These are phyloP conservation scores for Lamprotornis superbus DNA, from an alignment of 2,113 vertebrate species.

Conservation along the genomic window DNA sequence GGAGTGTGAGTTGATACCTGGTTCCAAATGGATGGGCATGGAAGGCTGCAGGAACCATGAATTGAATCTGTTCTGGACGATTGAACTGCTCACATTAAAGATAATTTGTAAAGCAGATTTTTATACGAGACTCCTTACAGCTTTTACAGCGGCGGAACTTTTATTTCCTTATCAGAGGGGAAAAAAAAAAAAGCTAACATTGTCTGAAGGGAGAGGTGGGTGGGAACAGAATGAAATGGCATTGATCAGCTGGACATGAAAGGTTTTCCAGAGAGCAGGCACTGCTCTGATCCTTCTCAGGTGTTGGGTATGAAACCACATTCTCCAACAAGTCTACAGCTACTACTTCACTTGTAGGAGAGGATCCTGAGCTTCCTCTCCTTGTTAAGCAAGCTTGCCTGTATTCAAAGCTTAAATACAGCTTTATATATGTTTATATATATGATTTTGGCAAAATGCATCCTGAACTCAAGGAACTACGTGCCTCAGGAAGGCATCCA, in stretches of 20 bases:
- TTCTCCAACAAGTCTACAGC: neutral
- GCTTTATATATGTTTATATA: neutral
- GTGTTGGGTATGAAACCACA: neutral
- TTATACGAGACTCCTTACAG: neutral
- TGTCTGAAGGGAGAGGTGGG: neutral
- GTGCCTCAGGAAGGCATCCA: neutral
- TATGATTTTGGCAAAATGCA: neutral
- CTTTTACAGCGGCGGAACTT: conserved; percentile 31
- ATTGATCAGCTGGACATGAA: conserved; percentile 1
- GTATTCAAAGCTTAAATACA: neutral
- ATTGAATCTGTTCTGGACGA: neutral
- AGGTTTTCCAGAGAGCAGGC: neutral
- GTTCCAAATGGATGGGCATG: neutral
- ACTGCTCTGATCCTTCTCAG: neutral
- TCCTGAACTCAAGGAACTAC: neutral
- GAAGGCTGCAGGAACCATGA: conserved; percentile 6
- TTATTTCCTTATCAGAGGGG: conserved; percentile 4
- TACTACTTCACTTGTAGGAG: neutral
- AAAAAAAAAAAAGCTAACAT: conserved; percentile 10
- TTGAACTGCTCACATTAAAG: conserved; percentile 7
- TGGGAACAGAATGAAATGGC: neutral
- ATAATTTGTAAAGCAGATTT: conserved; percentile 33
- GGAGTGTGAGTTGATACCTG: neutral
- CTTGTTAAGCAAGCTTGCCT: neutral
- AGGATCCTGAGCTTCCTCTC: neutral